phyloP scores from a whole-genome alignment of 2,797 vertebrate species.

The Alca torda region DNA sequence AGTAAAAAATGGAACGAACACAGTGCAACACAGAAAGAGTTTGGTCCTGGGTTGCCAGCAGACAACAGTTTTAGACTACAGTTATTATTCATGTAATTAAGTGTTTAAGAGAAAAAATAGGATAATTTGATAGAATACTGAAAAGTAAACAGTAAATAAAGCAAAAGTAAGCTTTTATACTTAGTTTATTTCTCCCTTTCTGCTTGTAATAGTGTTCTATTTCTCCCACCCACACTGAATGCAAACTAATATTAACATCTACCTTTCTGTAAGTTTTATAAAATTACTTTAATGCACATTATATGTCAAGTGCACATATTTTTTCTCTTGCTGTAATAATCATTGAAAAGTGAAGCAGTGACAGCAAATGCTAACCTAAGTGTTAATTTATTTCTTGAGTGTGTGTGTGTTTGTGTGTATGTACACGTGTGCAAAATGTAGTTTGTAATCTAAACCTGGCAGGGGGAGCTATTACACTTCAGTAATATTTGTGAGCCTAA shows the following conservation, averaged over 20 bases:
- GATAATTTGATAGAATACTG: background rate
- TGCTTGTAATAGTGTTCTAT: background rate
- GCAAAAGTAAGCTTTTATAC: background rate
- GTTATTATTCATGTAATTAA: background rate
- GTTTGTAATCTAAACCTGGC: constrained; percentile 59
- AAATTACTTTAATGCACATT: background rate
- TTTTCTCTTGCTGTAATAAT: background rate
- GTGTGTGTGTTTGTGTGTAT: background rate
- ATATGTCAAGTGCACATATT: background rate
- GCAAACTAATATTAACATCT: background rate
- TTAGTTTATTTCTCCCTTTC: background rate
- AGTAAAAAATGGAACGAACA: background rate
- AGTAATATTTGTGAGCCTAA: constrained; percentile 7
- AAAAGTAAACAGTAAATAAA: background rate
- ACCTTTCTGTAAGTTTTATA: background rate
- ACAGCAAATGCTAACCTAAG: background rate
- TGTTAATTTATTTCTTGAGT: background rate
- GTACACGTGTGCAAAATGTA: background rate
- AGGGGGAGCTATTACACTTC: constrained; percentile 73
- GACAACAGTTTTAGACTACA: background rate
- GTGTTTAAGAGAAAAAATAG: background rate
- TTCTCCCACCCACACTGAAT: background rate
- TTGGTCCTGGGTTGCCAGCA: background rate
- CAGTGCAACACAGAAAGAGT: rapidly evolving
- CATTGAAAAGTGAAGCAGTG: background rate